phyloP scores from a whole-genome alignment of 92 coral and sea anemone species.

The Isaurus tuberculatus region DNA sequence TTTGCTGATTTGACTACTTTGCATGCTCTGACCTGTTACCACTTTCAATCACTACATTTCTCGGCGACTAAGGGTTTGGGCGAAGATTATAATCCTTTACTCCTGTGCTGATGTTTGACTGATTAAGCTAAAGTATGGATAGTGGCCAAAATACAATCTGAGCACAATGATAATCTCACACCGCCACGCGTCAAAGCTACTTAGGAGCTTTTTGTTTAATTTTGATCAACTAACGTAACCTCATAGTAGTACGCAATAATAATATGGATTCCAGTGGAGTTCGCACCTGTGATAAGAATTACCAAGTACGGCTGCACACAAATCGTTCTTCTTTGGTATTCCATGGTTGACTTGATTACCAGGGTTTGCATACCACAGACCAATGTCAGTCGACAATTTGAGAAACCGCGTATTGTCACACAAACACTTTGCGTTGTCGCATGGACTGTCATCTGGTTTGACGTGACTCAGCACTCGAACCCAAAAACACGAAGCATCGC shows the following conservation, averaged over 20 bases:
- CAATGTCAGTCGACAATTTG: slow-evolving; percentile 78
- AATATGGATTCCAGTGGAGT: not conserved
- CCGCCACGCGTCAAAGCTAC: no score
- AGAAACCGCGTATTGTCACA: slow-evolving; percentile 80
- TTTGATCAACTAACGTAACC: no score
- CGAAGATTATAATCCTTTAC: no score
- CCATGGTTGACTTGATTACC: slow-evolving; percentile 68
- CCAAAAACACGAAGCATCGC: slow-evolving; percentile 81
- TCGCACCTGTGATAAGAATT: slow-evolving; percentile 80
- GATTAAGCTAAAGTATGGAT: no score
- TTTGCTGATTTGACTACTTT: no score
- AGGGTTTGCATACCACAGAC: slow-evolving; percentile 78
- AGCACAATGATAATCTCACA: no score
- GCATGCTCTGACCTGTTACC: no score
- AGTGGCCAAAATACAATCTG: no score
- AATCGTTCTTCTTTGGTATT: slow-evolving; percentile 64
- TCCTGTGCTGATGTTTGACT: no score
- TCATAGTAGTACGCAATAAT: not conserved
- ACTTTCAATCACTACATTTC: no score
- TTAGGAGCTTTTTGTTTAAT: no score
- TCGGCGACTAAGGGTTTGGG: no score
- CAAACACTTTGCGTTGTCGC: slow-evolving; percentile 36
- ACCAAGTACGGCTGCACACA: slow-evolving; percentile 70
- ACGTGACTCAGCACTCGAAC: slow-evolving; percentile 89
- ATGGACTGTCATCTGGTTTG: slow-evolving; percentile 43